Percentiles rank a stretch among this genome's conserved stretches.
Conservation (phyloP, 2,888 invertebrate genomes). For the Lutraria lutraria region DNA sequence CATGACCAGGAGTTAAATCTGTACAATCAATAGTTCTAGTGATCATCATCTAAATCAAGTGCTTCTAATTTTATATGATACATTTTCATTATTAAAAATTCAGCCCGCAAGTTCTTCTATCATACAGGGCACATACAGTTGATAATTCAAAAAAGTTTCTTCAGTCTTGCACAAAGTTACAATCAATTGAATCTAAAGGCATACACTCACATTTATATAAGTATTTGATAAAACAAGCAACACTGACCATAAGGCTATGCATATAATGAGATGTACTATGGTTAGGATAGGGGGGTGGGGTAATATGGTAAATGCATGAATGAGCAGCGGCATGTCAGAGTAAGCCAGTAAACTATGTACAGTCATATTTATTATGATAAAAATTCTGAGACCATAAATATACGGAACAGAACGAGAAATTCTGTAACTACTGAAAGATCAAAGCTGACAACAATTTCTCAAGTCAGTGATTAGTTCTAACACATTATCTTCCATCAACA, state of each 20-base stretch:
- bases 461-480: background rate
- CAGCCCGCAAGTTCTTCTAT: background rate
- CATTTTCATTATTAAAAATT: background rate
- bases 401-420: background rate
- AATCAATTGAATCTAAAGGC: background rate
- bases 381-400: slow-evolving; percentile 22
- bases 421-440: background rate
- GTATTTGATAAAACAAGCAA: background rate
- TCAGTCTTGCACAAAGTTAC: background rate
- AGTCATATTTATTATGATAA: background rate
- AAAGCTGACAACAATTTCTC: background rate
- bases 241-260: slow-evolving; percentile 21
- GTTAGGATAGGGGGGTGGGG: background rate
- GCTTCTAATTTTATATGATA: too few relatives aligned
- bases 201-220: background rate
- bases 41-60: too few relatives aligned
- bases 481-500: background rate
- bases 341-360: slow-evolving; percentile 13
- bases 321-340: background rate
- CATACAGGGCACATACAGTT: background rate
- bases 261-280: slow-evolving; percentile 17
- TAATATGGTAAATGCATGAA: background rate
- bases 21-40: too few relatives aligned
- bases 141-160: background rate
- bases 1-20: too few relatives aligned